Base-by-base conservation (phyloP, 1,140 invertebrate genomes). In the Augochlora pura region DNA sequence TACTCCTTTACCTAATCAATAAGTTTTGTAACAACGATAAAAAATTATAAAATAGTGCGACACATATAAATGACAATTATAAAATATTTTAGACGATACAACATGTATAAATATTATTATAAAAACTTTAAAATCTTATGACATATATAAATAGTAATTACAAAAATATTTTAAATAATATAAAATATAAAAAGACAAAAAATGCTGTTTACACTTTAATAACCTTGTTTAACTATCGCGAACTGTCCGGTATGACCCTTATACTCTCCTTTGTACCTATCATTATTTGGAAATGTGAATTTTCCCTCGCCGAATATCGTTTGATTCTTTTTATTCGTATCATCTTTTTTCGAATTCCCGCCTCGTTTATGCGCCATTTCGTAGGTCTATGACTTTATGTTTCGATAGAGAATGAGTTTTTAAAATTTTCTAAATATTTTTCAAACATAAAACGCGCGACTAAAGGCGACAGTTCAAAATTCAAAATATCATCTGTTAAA, bases 251-350 rank as follows among this genome's bases (percentile, higher is more conserved):
- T 52, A 18, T 80, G 18, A 16, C 82, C 12, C 63, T 66, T 66
- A 52, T 86, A 89, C 68, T 66, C 80, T 59, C 87, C 88, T 0
- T 80, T 67, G 38, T 88, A 89, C 2, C 12, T 77, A 52, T 89
- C 88, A 5, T 83, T 86, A 32, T 89, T 89, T 9, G 32, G 0
- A 64, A 87, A 89, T 27, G 72, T 68, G 27, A 89, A 89, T 39
- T 62, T 84, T 38, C 63, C 78, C 0, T 14, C 9, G 1, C 27
- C 75, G 5, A 46, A 25, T 71, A 27, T 23, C 10, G 59, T 1
- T 25, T 38, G 14, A 49, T 27, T 5, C 14, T 9, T 16, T 1
- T 12, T 27, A 10, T 49, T 16, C 3, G 38, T 7, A 1, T 16
- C 18, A 3, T 16, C 12, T 18, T 4, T 46, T 16, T 73, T 67